Base-by-base conservation (phyloP, 2,797 vertebrate species). In the Sebastes dallii region DNA sequence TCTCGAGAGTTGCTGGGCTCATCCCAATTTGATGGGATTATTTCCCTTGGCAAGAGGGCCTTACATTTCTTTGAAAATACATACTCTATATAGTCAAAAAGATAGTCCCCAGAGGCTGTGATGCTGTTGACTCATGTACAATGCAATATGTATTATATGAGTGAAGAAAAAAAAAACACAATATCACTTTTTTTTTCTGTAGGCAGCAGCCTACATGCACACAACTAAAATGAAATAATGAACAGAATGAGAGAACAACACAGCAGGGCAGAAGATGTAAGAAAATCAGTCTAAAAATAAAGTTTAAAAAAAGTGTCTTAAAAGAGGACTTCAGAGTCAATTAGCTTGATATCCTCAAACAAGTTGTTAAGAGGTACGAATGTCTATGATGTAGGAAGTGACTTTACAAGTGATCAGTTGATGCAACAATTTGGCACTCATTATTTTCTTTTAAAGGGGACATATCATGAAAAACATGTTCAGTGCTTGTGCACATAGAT, bases 1-100 rank as follows among this genome's bases (percentile, higher is more conserved):
- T 88, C 89, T 88, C 82, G 67, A 72, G 85, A 90, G 91, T 65
- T 73, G 67, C 82, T 76, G 72, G 36, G 67, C 64, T 84, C 80
- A 70, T 86, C 80, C 74, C 59, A 82, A 73, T 90, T 84, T 90
- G 82, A 86, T 81, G 65, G 74, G 75, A 85, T 89, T 88, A 91
- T 92, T 91, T 92, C 91, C 87, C 88, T 73, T 1, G 82, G 66
- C 64, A 71, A 82, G 54, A 72, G 9, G 61, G 12, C 65, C 55
- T 58, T 64, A 81, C 72, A 67, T 85, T 84, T 70, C 65, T 78
- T 78, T 85, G 66, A 86, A 62, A 55, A 85, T 68, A 83, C 75
- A 76, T 73, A 77, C 42, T 75, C 77, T 66, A 61, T 83, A 78
- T 70, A 18, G 74, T 83, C 77, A 76, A 61, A 82, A 60, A 27